Conservation (phyloP, 2,797 vertebrate species). For the Brotula barbata region DNA sequence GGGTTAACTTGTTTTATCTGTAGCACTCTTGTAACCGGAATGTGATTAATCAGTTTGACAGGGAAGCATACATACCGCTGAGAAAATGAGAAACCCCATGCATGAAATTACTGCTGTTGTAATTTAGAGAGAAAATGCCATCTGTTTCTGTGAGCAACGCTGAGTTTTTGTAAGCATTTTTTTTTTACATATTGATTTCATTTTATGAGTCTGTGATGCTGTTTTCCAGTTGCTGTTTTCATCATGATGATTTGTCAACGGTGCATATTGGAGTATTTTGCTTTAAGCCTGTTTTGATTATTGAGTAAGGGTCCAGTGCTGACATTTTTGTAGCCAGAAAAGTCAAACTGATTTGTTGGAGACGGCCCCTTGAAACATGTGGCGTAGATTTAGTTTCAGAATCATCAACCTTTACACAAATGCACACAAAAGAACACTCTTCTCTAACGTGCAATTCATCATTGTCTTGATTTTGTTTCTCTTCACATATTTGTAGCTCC, state of each 20-base stretch:
- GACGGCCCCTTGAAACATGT: conserved; percentile 25
- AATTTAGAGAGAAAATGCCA: conserved; percentile 57
- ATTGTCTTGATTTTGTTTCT: conserved; percentile 1
- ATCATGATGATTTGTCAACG: conserved; percentile 11
- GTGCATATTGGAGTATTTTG: neutral
- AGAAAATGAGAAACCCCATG: conserved; percentile 56
- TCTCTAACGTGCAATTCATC: conserved; percentile 3
- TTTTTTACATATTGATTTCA: conserved; percentile 13
- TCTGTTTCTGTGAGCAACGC: conserved; percentile 30
- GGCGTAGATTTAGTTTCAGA: conserved; percentile 36
- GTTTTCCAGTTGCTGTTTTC: conserved; percentile 15
- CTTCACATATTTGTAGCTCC: conserved; percentile 2
- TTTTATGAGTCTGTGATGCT: neutral
- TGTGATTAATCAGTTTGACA: conserved; percentile 51
- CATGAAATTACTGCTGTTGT: conserved; percentile 64
- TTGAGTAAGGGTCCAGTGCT: conserved; percentile 20
- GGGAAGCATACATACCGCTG: conserved; percentile 29
- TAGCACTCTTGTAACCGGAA: conserved; percentile 47
- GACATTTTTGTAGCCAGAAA: conserved; percentile 26
- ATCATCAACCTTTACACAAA: conserved; percentile 22
- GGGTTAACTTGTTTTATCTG: conserved; percentile 50
- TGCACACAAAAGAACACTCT: neutral
- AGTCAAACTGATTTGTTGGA: conserved; percentile 41
- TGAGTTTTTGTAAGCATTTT: conserved; percentile 18
- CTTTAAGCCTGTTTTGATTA: conserved; percentile 21